Conservation (phyloP, 2,888 invertebrate species). For the Erynnis tages region DNA sequence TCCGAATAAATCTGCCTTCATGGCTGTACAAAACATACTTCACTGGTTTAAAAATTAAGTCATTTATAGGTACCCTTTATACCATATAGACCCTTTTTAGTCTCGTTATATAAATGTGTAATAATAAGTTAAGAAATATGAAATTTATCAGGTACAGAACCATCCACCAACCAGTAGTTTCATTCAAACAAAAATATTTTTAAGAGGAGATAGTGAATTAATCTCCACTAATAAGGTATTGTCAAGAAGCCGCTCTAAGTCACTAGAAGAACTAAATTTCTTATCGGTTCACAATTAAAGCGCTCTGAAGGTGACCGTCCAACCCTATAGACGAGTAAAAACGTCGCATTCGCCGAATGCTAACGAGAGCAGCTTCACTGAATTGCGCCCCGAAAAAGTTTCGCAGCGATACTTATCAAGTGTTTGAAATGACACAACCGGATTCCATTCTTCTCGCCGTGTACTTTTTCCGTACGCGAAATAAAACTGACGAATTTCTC, state of each 20-base stretch:
- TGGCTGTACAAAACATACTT: too few species aligned
- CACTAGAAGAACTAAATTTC: constrained; percentile 58
- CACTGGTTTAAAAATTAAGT: too few species aligned
- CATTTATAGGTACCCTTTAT: too few species aligned
- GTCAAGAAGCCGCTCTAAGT: constrained; percentile 47
- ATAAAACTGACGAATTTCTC: constrained; percentile 82
- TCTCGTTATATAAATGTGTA: background rate
- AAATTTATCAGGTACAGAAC: too few species aligned
- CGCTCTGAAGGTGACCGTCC: constrained; percentile 76
- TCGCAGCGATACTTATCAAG: constrained; percentile 78
- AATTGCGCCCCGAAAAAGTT: constrained; percentile 69
- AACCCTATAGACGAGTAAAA: constrained; percentile 63
- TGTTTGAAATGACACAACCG: constrained; percentile 82
- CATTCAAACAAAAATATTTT: background rate
- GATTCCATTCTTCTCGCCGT: constrained; percentile 68
- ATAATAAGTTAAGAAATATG: too few species aligned
- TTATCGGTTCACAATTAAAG: constrained; percentile 76
- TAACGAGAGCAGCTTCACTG: constrained; percentile 69
- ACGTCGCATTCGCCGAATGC: constrained; percentile 70
- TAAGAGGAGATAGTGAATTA: constrained; percentile 44
- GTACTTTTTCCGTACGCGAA: constrained; percentile 60
- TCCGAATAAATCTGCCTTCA: too few species aligned
- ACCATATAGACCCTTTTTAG: too few species aligned
- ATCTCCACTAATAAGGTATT: constrained; percentile 58
- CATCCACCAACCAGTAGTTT: too few species aligned